A percentile compares a stretch with the other conserved stretches of the same genome.
These are phyloP conservation scores for Carettochelys insculpta DNA, from an alignment of 2,113 vertebrate genomes.

Conservation along the genomic window DNA sequence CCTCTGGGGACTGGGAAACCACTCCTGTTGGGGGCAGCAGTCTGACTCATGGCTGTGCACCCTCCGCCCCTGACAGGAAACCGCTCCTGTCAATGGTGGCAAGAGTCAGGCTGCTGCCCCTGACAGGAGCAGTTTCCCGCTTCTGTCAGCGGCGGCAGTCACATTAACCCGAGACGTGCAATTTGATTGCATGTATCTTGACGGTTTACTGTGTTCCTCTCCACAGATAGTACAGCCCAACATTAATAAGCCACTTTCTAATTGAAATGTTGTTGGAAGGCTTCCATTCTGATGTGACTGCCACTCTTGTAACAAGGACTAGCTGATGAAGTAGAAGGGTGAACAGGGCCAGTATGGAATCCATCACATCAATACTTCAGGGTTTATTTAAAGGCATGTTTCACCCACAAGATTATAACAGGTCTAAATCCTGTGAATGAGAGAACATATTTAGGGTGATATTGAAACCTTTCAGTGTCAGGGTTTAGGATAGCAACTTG, in stretches of 20 bases:
- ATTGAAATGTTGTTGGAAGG: neutral
- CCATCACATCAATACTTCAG: accelerated
- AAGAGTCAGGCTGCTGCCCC: too few species aligned
- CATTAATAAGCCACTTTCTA: constrained; percentile 33
- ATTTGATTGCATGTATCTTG: too few species aligned
- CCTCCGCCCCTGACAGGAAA: too few species aligned
- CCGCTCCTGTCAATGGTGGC: too few species aligned
- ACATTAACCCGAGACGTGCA: too few species aligned
- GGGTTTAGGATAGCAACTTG: neutral
- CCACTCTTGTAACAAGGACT: neutral
- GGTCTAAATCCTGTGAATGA: neutral
- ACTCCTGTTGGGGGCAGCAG: too few species aligned
- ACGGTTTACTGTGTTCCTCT: too few species aligned
- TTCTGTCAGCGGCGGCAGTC: too few species aligned
- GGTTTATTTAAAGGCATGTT: neutral
- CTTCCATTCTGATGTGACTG: constrained; percentile 18
- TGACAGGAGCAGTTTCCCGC: too few species aligned
- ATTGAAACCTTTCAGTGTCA: neutral
- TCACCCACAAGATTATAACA: neutral
- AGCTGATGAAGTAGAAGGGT: neutral
- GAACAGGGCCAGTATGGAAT: neutral
- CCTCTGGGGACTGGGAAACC: too few species aligned
- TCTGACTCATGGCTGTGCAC: too few species aligned
- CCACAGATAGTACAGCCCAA: neutral
- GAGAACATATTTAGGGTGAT: neutral